These are phyloP conservation scores for Sussaba pulchella DNA, from an alignment of 2,888 invertebrate species.

Conservation along the genomic window DNA sequence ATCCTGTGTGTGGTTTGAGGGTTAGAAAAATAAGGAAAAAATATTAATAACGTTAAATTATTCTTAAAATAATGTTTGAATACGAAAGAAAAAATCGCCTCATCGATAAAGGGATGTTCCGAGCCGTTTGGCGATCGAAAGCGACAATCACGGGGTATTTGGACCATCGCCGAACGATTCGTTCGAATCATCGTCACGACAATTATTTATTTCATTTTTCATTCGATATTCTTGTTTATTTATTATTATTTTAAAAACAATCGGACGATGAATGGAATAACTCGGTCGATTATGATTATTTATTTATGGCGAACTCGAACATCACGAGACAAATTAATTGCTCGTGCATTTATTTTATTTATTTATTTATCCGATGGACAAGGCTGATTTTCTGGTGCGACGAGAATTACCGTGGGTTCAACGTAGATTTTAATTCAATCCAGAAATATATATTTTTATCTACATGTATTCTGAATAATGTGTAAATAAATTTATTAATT, in stretches of 20 bases:
- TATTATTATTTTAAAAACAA: neutral
- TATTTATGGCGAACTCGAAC: constrained; percentile 1
- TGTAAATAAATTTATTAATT: constrained; percentile 47
- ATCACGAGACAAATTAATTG: neutral
- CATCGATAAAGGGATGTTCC: constrained; percentile 11
- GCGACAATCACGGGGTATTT: constrained; percentile 17
- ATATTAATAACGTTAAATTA: too few species aligned
- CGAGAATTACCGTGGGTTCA: constrained; percentile 24
- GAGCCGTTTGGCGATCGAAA: constrained; percentile 15
- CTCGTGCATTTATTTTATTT: constrained; percentile 15
- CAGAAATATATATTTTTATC: constrained; percentile 33
- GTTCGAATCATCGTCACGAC: constrained; percentile 34
- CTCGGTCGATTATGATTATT: constrained; percentile 11
- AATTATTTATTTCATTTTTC: too few species aligned
- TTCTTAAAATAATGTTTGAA: too few species aligned
- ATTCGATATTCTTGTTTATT: too few species aligned
- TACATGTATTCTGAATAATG: constrained; percentile 4
- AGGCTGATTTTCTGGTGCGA: constrained; percentile 49
- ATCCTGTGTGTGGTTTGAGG: too few species aligned
- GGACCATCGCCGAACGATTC: constrained; percentile 16
- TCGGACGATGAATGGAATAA: constrained; percentile 27
- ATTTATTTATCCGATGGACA: constrained; percentile 48
- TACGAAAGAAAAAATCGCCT: constrained; percentile 9
- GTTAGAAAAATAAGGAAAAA: too few species aligned
- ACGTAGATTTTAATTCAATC: constrained; percentile 24